phyloP scores from a whole-genome alignment of 2,797 vertebrate species.

The Miichthys miiuy region DNA sequence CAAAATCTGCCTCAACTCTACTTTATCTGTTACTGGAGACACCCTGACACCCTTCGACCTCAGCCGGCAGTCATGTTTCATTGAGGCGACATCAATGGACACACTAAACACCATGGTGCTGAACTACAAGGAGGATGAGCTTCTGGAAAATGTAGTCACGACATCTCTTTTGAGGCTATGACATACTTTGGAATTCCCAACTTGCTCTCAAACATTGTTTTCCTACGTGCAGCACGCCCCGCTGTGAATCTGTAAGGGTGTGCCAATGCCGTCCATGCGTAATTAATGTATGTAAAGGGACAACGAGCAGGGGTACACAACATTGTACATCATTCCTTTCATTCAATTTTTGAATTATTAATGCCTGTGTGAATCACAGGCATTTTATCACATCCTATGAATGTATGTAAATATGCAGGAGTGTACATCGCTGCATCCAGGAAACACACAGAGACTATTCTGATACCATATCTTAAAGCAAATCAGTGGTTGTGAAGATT shows the following conservation, averaged over 20 bases:
- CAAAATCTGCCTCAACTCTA: conserved; percentile 72
- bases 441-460: conserved; percentile 84
- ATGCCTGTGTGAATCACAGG: conserved; percentile 87
- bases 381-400: conserved; percentile 95
- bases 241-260: conserved; percentile 37
- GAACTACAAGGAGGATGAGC: conserved; percentile 43
- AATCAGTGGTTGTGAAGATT: conserved; percentile 88
- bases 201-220: conserved; percentile 42
- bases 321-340: conserved; percentile 87
- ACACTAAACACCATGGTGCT: conserved; percentile 61
- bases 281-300: conserved; percentile 49
- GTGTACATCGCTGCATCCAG: conserved; percentile 88
- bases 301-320: conserved; percentile 56
- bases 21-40: conserved; percentile 64
- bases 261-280: conserved; percentile 37
- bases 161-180: conserved; percentile 33
- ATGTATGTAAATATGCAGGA: conserved; percentile 97
- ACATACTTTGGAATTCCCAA: conserved; percentile 31
- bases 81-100: conserved; percentile 34
- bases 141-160: conserved; percentile 56
- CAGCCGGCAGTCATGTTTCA: conserved; percentile 17
- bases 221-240: conserved; percentile 25
- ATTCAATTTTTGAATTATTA: conserved; percentile 88
- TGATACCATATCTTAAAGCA: conserved; percentile 86
- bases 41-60: conserved; percentile 51